Evolutionary conservation across 2,113 vertebrate genomes (phyloP).

Genomic region (Alethe castanea): DNA sequence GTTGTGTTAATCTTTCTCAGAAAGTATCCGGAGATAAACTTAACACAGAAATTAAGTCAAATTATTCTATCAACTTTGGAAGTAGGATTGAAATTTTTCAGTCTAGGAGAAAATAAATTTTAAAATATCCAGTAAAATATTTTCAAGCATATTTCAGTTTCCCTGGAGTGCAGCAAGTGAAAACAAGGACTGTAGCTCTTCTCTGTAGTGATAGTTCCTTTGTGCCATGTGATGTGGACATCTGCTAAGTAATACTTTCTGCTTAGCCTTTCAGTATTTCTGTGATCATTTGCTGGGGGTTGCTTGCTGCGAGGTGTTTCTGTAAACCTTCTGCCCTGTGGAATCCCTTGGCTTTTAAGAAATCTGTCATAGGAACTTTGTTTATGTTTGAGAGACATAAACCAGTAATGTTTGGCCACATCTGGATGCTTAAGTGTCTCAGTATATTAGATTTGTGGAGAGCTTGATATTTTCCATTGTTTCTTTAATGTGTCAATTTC

Average conservation of each 20-base stretch:
- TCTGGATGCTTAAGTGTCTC: background rate
- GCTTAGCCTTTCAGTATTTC: background rate
- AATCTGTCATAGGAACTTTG: background rate
- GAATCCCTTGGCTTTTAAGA: background rate
- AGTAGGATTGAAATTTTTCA: background rate
- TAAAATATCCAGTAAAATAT: background rate
- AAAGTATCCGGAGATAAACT: background rate
- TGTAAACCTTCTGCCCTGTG: background rate
- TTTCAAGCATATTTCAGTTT: background rate
- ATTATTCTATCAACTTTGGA: background rate
- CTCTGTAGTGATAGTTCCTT: background rate
- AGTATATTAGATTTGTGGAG: background rate
- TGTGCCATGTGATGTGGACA: background rate
- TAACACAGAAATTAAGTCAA: background rate
- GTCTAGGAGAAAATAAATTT: background rate
- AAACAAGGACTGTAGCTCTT: background rate
- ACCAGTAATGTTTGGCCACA: background rate
- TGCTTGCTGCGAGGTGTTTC: background rate
- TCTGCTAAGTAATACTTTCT: background rate
- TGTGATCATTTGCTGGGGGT: background rate
- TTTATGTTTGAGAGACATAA: background rate
- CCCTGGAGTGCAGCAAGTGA: background rate
- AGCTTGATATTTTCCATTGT: background rate
- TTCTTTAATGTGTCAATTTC: background rate
- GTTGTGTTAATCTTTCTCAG: background rate